Base-by-base conservation (phyloP, 1,140 invertebrate genomes). In the Sinonovacula constricta region DNA sequence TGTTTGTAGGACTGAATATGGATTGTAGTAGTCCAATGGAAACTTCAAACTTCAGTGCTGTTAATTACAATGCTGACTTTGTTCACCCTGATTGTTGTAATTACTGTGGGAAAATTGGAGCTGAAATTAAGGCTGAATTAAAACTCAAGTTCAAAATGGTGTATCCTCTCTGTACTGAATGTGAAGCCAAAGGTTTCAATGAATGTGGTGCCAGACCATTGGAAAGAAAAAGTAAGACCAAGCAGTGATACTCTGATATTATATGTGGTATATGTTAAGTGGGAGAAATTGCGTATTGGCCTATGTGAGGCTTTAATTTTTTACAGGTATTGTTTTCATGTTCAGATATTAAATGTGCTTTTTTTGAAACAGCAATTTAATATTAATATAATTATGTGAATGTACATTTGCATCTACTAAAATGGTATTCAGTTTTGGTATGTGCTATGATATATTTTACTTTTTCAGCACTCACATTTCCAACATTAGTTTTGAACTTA, bases 1-100 rank as follows among this genome's bases (percentile, higher is more conserved):
- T 57, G 3, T 36, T 69, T 69, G 67, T 69, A 30, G 5, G 53
- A 33, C 26, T 56, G 30, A 69, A 69, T 56, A 69, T 56, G 7
- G 67, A 69, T 24, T 69, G 67, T 69, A 14, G 3, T 28, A 31
- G 14, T 3, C 67, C 53, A 3, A 54, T 69, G 24, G 67, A 69
- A 56, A 69, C 67, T 3, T 54, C 67, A 7, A 56, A 67, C 26
- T 45, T 45, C 39, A 45, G 39, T 18, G 39, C 39, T 7, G 39
- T 45, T 45, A 7, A 45, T 45, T 69, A 56, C 53, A 69, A 53
- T 34, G 31, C 39, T 14, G 24, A 69, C 31, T 26, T 69, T 24
- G 49, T 5, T 12, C 53, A 33, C 3, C 30, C 49, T 7, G 67
- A 56, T 56, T 30, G 30, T 53, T 69, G 53, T 33, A 56, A 69